Percentiles rank a stretch among this genome's conserved stretches.
Evolutionary conservation across 2,113 vertebrate genomes (phyloP).

Genomic region (Sinocyclocheilus anophthalmus): DNA sequence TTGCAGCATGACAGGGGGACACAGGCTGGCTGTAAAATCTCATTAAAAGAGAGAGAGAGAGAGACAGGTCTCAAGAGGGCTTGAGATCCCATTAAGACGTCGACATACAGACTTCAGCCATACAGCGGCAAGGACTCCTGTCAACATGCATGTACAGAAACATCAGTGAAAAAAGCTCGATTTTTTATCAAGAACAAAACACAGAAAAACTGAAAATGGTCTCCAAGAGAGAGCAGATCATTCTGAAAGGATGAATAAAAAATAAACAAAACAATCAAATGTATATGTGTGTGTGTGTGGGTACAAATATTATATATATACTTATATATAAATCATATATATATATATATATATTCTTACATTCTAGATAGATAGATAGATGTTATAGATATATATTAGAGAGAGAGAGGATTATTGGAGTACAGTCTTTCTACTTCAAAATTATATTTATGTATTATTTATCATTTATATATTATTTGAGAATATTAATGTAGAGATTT

Average conservation of each 20-base stretch:
- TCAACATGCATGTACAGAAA: constrained; percentile 25
- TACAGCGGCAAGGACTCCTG: constrained; percentile 18
- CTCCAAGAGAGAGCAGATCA: not conserved
- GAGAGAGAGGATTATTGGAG: too few relatives aligned
- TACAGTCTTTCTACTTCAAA: too few relatives aligned
- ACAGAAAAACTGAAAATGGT: not conserved
- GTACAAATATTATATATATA: too few relatives aligned
- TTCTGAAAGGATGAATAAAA: not conserved
- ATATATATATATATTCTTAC: too few relatives aligned
- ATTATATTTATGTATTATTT: too few relatives aligned
- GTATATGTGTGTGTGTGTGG: too few relatives aligned
- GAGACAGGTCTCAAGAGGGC: constrained; percentile 42
- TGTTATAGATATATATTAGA: too few relatives aligned
- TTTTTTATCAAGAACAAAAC: not conserved
- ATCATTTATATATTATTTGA: too few relatives aligned
- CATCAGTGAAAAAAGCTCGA: not conserved
- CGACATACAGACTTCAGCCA: constrained; percentile 42
- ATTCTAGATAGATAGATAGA: too few relatives aligned
- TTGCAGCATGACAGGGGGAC: constrained; percentile 70
- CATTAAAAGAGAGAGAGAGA: constrained; percentile 57
- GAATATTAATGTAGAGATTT: too few relatives aligned
- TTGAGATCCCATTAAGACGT: constrained; percentile 58
- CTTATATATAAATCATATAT: too few relatives aligned
- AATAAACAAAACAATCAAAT: too few relatives aligned
- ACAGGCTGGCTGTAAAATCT: constrained; percentile 53